These are phyloP conservation scores for Caerostris darwini DNA, from an alignment of 1,140 invertebrate genomes.

Conservation along the genomic window DNA sequence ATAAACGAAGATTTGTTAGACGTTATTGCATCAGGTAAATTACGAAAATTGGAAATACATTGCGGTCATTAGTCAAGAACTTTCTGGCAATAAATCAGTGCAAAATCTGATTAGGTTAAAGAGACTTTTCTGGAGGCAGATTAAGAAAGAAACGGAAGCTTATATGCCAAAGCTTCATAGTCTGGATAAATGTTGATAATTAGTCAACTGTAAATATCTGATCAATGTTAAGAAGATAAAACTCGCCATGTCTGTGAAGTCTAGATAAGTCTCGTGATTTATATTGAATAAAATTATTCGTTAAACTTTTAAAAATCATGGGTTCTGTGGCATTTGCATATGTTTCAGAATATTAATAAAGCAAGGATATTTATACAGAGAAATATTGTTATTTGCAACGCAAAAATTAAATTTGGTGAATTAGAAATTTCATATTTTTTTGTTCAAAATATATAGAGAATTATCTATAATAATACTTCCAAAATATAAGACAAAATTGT, in stretches of 20 bases:
- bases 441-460: too few relatives aligned
- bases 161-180: not conserved
- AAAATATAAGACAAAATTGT: too few relatives aligned
- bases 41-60: not conserved
- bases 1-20: conserved; percentile 27
- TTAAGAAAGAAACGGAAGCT: not conserved
- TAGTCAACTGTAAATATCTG: conserved; percentile 9
- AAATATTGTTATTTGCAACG: too few relatives aligned
- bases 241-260: not conserved
- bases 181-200: conserved; percentile 29
- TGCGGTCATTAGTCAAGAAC: conserved; percentile 7
- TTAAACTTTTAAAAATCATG: too few relatives aligned
- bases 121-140: conserved; percentile 9
- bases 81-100: conserved; percentile 21
- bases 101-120: conserved; percentile 38
- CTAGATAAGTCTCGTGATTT: not conserved
- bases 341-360: too few relatives aligned
- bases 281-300: not conserved
- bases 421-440: too few relatives aligned
- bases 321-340: too few relatives aligned
- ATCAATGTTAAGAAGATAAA: conserved; percentile 8
- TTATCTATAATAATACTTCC: too few relatives aligned
- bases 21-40: not conserved
- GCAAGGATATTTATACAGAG: too few relatives aligned
- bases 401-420: too few relatives aligned